Evolutionary conservation across 2,888 invertebrate genomes (phyloP).

Genomic region (Eupithecia centaureata): DNA sequence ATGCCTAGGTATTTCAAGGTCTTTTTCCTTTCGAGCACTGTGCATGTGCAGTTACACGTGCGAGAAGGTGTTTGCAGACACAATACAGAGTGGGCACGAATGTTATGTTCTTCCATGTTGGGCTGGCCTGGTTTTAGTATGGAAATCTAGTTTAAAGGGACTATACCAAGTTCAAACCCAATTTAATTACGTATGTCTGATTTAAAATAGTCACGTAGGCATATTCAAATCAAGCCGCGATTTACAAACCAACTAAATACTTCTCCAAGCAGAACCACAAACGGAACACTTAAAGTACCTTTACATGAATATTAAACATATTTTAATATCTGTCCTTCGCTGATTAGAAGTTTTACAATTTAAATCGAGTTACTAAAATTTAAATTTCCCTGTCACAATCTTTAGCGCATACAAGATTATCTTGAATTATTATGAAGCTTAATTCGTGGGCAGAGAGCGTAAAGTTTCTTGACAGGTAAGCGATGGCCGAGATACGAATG

Average conservation of each 20-base stretch:
- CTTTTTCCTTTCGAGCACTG: too few species aligned
- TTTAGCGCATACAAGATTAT: constrained; percentile 30
- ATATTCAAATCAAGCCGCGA: constrained; percentile 13
- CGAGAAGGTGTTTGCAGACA: too few species aligned
- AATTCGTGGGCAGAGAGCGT: constrained; percentile 22
- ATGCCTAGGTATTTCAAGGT: too few species aligned
- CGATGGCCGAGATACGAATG: constrained; percentile 48
- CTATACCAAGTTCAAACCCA: not conserved
- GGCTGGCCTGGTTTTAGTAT: too few species aligned
- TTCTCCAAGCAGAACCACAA: constrained; percentile 5
- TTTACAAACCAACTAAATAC: constrained; percentile 12
- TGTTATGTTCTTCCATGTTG: too few species aligned
- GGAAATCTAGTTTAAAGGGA: not conserved
- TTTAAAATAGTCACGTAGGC: constrained; percentile 18
- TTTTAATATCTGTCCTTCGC: constrained; percentile 24
- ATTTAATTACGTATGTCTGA: not conserved
- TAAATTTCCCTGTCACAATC: constrained; percentile 38
- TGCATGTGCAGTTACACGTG: too few species aligned
- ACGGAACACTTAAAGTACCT: constrained; percentile 23
- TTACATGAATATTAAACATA: constrained; percentile 35
- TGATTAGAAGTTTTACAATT: constrained; percentile 37
- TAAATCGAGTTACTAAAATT: constrained; percentile 35
- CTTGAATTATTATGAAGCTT: constrained; percentile 26
- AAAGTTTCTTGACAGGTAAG: constrained; percentile 23
- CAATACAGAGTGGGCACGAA: too few species aligned